phyloP scores from a whole-genome alignment of 92 coral and sea anemone species.

The Parazoanthus swiftii region DNA sequence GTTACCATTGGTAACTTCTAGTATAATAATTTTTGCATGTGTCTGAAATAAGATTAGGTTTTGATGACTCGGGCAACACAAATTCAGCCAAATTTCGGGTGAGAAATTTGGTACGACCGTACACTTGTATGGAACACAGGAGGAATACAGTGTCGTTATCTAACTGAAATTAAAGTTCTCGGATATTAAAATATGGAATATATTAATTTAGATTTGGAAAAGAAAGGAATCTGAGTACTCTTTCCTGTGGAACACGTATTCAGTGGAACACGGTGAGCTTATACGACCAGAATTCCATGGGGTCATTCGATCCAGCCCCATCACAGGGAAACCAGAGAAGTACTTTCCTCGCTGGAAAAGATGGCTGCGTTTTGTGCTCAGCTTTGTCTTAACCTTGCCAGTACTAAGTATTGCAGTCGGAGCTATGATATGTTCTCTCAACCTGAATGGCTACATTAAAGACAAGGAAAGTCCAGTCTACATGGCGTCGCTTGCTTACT shows the following conservation, averaged over 20 bases:
- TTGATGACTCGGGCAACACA: too few relatives aligned
- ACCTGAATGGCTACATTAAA: slow-evolving; percentile 95
- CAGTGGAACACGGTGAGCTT: slow-evolving; percentile 69
- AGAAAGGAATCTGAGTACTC: slow-evolving; percentile 88
- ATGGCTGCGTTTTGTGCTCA: slow-evolving; percentile 92
- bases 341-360: slow-evolving; percentile 95
- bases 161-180: too few relatives aligned
- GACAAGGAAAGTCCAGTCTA: slow-evolving; percentile 98
- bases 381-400: slow-evolving; percentile 88
- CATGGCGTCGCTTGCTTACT: slow-evolving; percentile 77
- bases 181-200: neutral
- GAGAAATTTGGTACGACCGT: too few relatives aligned
- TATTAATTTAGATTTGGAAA: slow-evolving; percentile 72
- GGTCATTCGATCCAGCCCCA: slow-evolving; percentile 73
- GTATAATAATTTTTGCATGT: too few relatives aligned
- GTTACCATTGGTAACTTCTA: too few relatives aligned
- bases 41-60: too few relatives aligned
- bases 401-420: slow-evolving; percentile 81
- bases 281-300: slow-evolving; percentile 92
- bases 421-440: slow-evolving; percentile 95
- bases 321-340: slow-evolving; percentile 94
- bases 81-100: too few relatives aligned
- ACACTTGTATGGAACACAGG: too few relatives aligned
- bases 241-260: slow-evolving; percentile 85
- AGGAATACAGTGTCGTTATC: too few relatives aligned